Percentiles rank a stretch among this genome's conserved stretches.
These are phyloP conservation scores for honey bee (Apis mellifera) DNA, from an alignment of 1,140 invertebrate species.

Conservation along the genomic window DNA sequence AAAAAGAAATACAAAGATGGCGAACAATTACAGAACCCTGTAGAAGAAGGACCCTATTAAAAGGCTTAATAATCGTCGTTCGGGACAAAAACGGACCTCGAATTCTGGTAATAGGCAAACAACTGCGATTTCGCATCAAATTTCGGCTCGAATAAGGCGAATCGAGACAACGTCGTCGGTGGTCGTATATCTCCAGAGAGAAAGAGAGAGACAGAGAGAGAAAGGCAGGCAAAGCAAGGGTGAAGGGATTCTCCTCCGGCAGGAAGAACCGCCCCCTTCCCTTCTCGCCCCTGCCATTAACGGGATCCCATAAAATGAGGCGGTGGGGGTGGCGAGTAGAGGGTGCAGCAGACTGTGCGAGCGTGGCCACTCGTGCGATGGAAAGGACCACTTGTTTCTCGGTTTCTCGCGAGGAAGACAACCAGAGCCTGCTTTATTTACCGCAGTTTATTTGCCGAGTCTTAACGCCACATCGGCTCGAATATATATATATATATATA, in stretches of 20 bases:
- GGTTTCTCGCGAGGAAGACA: slow-evolving; percentile 6
- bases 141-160: background rate
- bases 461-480: slow-evolving; percentile 51
- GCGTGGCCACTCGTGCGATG: slow-evolving; percentile 22
- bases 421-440: slow-evolving; percentile 46
- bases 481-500: slow-evolving; percentile 27
- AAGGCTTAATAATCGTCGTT: too few relatives aligned
- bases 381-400: slow-evolving; percentile 18
- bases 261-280: slow-evolving; percentile 36
- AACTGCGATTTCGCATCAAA: background rate
- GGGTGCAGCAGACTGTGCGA: slow-evolving; percentile 37
- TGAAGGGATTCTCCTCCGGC: background rate
- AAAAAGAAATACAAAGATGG: too few relatives aligned
- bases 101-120: background rate
- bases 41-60: too few relatives aligned
- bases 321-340: slow-evolving; percentile 26
- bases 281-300: slow-evolving; percentile 68
- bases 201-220: background rate
- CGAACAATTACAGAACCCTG: too few relatives aligned
- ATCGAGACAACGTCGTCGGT: background rate
- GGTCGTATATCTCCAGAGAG: too few relatives aligned
- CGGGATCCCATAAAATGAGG: slow-evolving; percentile 68
- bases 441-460: slow-evolving; percentile 51
- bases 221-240: background rate
- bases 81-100: too few relatives aligned